Evolutionary conservation across 2,888 invertebrate genomes (phyloP), one percentile per base, ranked within the genome.

Genomic region (Lottia gigantea): DNA sequence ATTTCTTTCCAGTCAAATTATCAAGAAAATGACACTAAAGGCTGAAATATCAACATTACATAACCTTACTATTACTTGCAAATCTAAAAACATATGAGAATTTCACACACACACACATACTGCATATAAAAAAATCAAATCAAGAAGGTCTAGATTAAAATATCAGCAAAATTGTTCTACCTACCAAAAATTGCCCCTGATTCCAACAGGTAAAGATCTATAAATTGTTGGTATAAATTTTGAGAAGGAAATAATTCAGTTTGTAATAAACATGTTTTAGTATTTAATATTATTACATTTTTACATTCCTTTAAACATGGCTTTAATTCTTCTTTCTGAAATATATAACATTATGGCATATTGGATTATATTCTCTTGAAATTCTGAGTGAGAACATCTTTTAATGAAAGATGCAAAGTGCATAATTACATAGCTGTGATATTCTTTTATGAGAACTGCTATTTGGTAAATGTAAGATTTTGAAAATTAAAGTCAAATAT

Each of bases 221-320:
- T 76, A 65, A 85, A 81, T 74, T 85, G 85, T 66, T 76, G 71
- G n/a, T 78, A 74, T 31, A 83, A 72, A 19, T 74, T 71, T 72
- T 84, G 83, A 40, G 72, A 68, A 16, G 79, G 79, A 68, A 82
- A 82, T 12, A 83, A 72, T n/a, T 78, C 81, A n/a, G 83, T 76
- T 73, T 86, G 85, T 70, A 83, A 84, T 40, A 86, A 74, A 75
- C 83, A 83, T 55, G 81, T 84, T 49, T 77, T 80, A 61, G 83
- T 78, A 75, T 85, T 86, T 75, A 82, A 74, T 40, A 86, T 69
- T 62, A 83, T 82, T 15, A 83, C 81, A 23, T 80, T 76, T 68
- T 76, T 74, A 71, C 82, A 83, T 68, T 78, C 76, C 14, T 66
- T 64, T 11, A 80, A 16, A 31, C 74, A 73, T 46, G 49, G 15